A percentile compares a stretch with the other conserved stretches of the same genome.
Evolutionary conservation across 2,888 invertebrate genomes (phyloP).

Genomic region (Heliconius ethilla): DNA sequence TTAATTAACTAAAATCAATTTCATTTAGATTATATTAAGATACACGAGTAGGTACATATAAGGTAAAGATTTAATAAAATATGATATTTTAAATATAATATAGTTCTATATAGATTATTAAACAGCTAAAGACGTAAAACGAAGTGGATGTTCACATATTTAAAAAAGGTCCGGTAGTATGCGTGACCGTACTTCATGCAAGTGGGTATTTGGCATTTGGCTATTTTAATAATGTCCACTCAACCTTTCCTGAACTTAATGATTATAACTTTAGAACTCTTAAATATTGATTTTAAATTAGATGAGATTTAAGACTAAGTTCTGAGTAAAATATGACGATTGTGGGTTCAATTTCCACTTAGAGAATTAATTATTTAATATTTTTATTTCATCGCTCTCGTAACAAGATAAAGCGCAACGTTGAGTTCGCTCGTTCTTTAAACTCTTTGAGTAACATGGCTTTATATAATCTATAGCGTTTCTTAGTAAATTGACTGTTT

Average conservation of each 20-base stretch:
- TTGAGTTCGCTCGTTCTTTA: no score
- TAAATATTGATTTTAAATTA: constrained; percentile 24
- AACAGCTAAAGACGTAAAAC: constrained; percentile 28
- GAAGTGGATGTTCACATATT: constrained; percentile 39
- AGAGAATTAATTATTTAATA: no score
- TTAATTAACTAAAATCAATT: no score
- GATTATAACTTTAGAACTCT: constrained; percentile 29
- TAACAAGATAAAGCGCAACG: no score
- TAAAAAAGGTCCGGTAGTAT: constrained; percentile 30
- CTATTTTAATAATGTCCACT: constrained; percentile 63
- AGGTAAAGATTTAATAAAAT: neutral
- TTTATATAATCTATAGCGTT: neutral
- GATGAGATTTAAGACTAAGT: neutral
- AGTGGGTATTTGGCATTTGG: constrained; percentile 53
- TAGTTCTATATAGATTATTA: constrained; percentile 16
- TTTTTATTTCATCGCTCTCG: no score
- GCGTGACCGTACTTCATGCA: constrained; percentile 57
- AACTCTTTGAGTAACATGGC: no score
- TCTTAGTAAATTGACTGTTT: neutral
- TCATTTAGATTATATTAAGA: no score
- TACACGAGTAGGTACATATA: neutral
- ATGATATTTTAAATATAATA: neutral
- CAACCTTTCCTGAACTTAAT: constrained; percentile 36
- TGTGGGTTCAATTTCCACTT: no score
- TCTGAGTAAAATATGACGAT: no score